Evolutionary conservation across 1,140 invertebrate genomes (phyloP).

Genomic region (Caenorhabditis inopinata): DNA sequence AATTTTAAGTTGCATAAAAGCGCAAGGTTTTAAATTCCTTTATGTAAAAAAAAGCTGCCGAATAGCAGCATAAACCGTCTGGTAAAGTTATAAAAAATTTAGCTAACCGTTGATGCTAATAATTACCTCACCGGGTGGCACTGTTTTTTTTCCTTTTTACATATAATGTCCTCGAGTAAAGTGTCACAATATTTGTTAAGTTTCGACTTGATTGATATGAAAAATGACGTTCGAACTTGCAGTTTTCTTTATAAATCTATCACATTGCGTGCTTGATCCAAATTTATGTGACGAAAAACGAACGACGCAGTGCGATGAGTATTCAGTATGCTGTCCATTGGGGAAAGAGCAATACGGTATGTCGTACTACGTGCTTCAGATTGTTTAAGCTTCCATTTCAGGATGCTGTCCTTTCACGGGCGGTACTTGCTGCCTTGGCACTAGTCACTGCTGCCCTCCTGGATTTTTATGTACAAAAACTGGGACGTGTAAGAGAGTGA

Average conservation of each 20-base stretch:
- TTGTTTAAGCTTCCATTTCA: not conserved
- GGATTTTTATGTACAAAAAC: not conserved
- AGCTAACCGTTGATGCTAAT: too few relatives aligned
- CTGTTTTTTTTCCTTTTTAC: too few relatives aligned
- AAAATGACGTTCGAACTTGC: too few relatives aligned
- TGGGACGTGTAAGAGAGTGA: not conserved
- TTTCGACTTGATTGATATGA: too few relatives aligned
- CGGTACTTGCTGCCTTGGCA: not conserved
- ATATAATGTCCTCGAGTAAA: too few relatives aligned
- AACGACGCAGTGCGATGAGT: slow-evolving; percentile 6
- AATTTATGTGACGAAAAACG: slow-evolving; percentile 26
- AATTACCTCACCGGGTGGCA: too few relatives aligned
- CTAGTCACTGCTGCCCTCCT: not conserved
- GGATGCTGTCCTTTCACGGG: slow-evolving; percentile 11
- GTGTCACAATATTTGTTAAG: too few relatives aligned
- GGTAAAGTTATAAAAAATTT: too few relatives aligned
- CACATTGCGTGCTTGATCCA: not conserved
- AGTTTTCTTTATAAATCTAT: not conserved
- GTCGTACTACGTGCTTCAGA: not conserved
- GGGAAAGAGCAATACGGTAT: not conserved
- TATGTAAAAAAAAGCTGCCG: too few relatives aligned
- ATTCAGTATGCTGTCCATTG: not conserved
- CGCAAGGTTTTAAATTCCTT: too few relatives aligned
- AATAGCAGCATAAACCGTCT: too few relatives aligned
- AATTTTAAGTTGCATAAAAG: too few relatives aligned